Evolutionary conservation across 2,113 vertebrate genomes (phyloP).

Genomic region (Aramus guarauna): DNA sequence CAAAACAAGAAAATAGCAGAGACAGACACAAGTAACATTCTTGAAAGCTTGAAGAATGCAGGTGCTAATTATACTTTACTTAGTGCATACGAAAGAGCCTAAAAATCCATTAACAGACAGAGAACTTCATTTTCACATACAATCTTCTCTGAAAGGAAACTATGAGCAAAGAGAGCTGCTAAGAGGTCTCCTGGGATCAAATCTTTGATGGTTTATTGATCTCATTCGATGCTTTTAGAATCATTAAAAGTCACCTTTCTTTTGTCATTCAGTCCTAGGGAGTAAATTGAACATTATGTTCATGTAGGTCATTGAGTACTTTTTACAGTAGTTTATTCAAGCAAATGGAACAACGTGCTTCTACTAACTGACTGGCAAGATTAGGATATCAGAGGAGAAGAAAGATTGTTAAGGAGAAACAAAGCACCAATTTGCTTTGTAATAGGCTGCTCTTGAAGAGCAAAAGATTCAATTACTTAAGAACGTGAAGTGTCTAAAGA

Average conservation of each 20-base stretch:
- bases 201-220: slow-evolving; percentile 70
- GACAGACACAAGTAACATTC: slow-evolving; percentile 21
- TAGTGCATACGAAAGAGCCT: slow-evolving; percentile 4
- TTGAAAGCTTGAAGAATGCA: slow-evolving; percentile 40
- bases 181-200: slow-evolving; percentile 54
- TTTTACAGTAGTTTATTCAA: slow-evolving; percentile 60
- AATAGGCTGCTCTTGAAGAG: slow-evolving; percentile 6
- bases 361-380: slow-evolving; percentile 20
- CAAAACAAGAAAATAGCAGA: slow-evolving; percentile 28
- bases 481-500: background rate
- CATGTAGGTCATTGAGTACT: slow-evolving; percentile 60
- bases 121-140: slow-evolving; percentile 59
- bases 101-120: slow-evolving; percentile 49
- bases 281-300: slow-evolving; percentile 60
- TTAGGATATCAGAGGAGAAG: slow-evolving; percentile 20
- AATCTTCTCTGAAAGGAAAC: slow-evolving; percentile 24
- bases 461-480: slow-evolving; percentile 17
- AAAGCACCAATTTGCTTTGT: slow-evolving; percentile 34
- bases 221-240: slow-evolving; percentile 61
- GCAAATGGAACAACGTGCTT: background rate
- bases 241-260: slow-evolving; percentile 70
- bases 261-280: slow-evolving; percentile 55
- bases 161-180: slow-evolving; percentile 39
- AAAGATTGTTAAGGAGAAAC: slow-evolving; percentile 27
- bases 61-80: slow-evolving; percentile 51